These are phyloP conservation scores for Bhutanitis thaidina DNA, from an alignment of 2,888 invertebrate species.

Conservation along the genomic window DNA sequence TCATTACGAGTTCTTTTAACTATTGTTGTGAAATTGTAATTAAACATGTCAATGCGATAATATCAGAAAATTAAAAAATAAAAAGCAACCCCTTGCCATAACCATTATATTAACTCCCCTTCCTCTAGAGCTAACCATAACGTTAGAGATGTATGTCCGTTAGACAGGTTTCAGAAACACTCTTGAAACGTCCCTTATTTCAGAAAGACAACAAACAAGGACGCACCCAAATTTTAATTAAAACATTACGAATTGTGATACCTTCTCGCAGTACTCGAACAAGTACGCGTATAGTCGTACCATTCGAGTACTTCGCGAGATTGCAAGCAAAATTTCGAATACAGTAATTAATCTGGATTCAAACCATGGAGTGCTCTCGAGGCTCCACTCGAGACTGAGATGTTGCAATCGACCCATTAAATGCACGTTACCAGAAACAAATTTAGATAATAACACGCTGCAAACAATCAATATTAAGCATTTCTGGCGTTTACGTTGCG, in stretches of 20 bases:
- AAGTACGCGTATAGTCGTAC: not conserved
- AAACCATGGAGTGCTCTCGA: slow-evolving; percentile 31
- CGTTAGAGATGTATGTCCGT: no score
- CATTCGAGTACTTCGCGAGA: not conserved
- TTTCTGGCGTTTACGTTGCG: not conserved
- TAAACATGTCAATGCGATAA: no score
- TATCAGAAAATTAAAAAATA: no score
- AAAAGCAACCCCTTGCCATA: no score
- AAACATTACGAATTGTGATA: not conserved
- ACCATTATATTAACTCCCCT: no score
- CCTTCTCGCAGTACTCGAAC: not conserved
- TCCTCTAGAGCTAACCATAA: no score
- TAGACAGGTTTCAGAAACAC: no score
- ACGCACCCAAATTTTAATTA: not conserved
- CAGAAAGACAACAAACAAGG: no score
- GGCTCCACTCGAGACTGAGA: slow-evolving; percentile 31
- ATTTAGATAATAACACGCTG: slow-evolving; percentile 10
- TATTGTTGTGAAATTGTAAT: no score
- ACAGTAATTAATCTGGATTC: slow-evolving; percentile 40
- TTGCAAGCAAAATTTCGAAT: slow-evolving; percentile 24
- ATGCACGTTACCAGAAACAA: slow-evolving; percentile 25
- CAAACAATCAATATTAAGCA: not conserved
- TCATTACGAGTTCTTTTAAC: no score
- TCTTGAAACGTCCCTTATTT: no score
- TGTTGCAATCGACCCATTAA: slow-evolving; percentile 27